Conservation (phyloP, 2,888 invertebrate species). For the Seladonia tumulorum region DNA sequence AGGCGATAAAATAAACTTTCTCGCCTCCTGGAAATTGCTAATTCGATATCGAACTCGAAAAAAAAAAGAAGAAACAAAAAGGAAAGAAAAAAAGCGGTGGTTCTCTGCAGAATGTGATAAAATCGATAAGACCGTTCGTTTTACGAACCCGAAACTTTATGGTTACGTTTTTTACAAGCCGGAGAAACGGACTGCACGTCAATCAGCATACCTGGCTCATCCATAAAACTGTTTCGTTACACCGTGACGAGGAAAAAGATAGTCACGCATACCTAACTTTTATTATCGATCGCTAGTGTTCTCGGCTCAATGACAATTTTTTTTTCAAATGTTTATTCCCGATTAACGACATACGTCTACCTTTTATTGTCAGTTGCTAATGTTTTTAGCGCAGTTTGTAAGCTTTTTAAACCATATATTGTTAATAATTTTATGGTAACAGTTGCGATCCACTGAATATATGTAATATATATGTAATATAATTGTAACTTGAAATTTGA, state of each 20-base stretch:
- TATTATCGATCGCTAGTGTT: neutral
- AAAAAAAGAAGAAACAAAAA: neutral
- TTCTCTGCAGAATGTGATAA: neutral
- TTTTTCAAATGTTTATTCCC: neutral
- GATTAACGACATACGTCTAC: neutral
- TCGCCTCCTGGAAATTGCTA: neutral
- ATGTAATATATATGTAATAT: too few species aligned
- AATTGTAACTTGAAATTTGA: too few species aligned
- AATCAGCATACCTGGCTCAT: neutral
- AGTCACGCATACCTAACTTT: neutral
- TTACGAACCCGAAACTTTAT: conserved; percentile 6
- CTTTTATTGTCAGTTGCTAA: neutral
- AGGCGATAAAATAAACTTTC: conserved; percentile 2
- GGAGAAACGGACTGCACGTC: neutral
- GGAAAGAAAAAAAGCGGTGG: neutral
- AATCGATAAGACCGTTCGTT: neutral
- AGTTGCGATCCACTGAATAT: too few species aligned
- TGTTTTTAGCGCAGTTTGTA: neutral
- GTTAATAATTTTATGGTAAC: neutral
- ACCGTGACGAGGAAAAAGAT: neutral
- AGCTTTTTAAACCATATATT: neutral
- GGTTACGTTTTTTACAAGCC: neutral
- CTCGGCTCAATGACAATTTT: neutral
- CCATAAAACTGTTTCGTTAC: conserved; percentile 5
- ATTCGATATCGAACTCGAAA: neutral